A percentile compares a stretch with the other conserved stretches of the same genome.
These are phyloP conservation scores for Gila orcuttii DNA, from an alignment of 2,113 vertebrate genomes.

Conservation along the genomic window DNA sequence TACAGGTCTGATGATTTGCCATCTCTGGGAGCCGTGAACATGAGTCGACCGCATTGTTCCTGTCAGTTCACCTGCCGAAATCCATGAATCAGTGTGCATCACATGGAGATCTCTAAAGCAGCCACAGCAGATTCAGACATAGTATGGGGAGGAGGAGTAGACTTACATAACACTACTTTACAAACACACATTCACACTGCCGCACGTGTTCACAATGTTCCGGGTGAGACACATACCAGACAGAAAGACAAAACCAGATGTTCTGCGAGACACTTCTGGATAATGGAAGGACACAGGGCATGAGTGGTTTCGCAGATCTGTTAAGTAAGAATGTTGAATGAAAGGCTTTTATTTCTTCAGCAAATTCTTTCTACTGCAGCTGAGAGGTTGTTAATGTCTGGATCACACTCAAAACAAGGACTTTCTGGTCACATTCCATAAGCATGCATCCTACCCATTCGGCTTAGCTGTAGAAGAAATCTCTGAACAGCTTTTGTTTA, in stretches of 20 bases:
- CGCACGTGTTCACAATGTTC: constrained; percentile 31
- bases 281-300: not conserved
- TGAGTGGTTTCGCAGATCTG: not conserved
- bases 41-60: not conserved
- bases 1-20: not conserved
- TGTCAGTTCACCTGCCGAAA: constrained; percentile 1
- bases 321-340: not conserved
- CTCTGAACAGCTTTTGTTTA: not conserved
- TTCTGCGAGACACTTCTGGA: constrained; percentile 11
- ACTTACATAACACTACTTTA: constrained; percentile 36
- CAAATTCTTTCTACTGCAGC: not conserved
- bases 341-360: not conserved
- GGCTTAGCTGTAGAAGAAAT: not conserved
- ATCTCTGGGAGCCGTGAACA: not conserved
- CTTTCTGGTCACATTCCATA: not conserved
- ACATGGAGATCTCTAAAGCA: constrained; percentile 27
- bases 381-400: not conserved
- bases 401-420: not conserved
- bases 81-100: constrained; percentile 35
- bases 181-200: constrained; percentile 34
- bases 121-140: constrained; percentile 5
- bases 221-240: not conserved
- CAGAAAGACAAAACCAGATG: constrained; percentile 42
- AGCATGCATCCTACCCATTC: not conserved
- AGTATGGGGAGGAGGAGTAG: constrained; percentile 28